A percentile compares a stretch with the other conserved stretches of the same genome.
These are phyloP conservation scores for Hippoglossus stenolepis DNA, from an alignment of 2,113 vertebrate genomes.

Conservation along the genomic window DNA sequence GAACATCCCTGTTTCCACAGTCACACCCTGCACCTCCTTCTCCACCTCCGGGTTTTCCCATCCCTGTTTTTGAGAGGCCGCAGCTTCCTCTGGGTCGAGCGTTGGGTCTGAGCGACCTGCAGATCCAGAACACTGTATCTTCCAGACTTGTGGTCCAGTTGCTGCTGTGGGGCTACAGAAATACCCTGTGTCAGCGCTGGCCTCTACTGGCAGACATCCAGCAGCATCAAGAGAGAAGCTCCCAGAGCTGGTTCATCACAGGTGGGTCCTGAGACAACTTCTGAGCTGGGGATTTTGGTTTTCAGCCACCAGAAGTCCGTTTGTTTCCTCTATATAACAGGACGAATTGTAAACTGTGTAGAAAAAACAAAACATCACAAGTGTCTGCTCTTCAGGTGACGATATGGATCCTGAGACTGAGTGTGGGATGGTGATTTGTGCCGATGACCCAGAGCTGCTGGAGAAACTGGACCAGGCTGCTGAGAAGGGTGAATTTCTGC, in stretches of 20 bases:
- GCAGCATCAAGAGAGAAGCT: constrained; percentile 69
- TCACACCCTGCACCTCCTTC: background rate
- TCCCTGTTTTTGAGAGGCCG: constrained; percentile 69
- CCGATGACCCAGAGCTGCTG: constrained; percentile 78
- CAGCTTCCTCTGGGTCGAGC: constrained; percentile 66
- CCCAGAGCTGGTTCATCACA: constrained; percentile 26
- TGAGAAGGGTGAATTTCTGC: constrained; percentile 72
- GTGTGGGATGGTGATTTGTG: constrained; percentile 75
- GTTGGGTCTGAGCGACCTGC: constrained; percentile 66
- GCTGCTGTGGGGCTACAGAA: constrained; percentile 74
- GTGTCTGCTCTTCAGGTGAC: constrained; percentile 38
- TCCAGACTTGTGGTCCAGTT: constrained; percentile 71
- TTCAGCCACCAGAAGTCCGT: no score
- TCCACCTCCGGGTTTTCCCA: constrained; percentile 35
- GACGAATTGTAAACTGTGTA: background rate
- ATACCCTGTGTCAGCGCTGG: constrained; percentile 66
- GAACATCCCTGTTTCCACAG: constrained; percentile 48
- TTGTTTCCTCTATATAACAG: no score
- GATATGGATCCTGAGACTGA: constrained; percentile 24
- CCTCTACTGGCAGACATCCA: constrained; percentile 83
- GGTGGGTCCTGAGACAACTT: constrained; percentile 41
- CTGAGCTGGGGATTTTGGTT: no score
- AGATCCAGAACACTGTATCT: constrained; percentile 36
- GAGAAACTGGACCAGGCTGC: constrained; percentile 77
- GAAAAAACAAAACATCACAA: background rate